These are phyloP conservation scores for Sorex araneus DNA, from an alignment of 2,113 vertebrate genomes.

Conservation along the genomic window DNA sequence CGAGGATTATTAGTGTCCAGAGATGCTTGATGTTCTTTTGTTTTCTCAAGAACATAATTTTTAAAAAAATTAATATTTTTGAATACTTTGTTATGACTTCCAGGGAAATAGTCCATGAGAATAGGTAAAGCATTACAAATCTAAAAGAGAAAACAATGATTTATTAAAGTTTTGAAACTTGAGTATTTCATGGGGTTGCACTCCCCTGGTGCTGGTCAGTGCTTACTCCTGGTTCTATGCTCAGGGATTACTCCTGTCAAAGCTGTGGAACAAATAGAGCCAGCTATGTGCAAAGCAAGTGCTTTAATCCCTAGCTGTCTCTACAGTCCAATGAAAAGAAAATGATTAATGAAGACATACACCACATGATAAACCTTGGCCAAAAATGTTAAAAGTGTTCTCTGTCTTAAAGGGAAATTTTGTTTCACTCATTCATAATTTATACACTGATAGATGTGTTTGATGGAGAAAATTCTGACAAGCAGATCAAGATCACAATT, in stretches of 20 bases:
- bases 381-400: neutral
- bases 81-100: constrained; percentile 81
- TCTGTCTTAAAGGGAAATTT: neutral
- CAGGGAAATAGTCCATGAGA: constrained; percentile 88
- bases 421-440: neutral
- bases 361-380: fast-evolving
- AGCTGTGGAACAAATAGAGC: too few species aligned
- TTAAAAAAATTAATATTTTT: constrained; percentile 58
- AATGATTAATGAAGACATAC: neutral
- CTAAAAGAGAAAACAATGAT: constrained; percentile 74
- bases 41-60: constrained; percentile 82
- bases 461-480: neutral
- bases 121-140: constrained; percentile 89
- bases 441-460: neutral
- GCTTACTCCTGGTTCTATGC: too few species aligned
- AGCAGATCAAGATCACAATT: neutral
- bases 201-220: too few species aligned
- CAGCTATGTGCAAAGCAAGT: too few species aligned
- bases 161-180: neutral
- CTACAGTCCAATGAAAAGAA: neutral
- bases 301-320: too few species aligned
- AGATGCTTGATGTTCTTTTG: constrained; percentile 86
- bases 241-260: too few species aligned
- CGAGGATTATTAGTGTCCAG: constrained; percentile 85
- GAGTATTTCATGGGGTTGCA: too few species aligned